phyloP scores from a whole-genome alignment of 2,888 invertebrate species.

The Desoria tigrina region DNA sequence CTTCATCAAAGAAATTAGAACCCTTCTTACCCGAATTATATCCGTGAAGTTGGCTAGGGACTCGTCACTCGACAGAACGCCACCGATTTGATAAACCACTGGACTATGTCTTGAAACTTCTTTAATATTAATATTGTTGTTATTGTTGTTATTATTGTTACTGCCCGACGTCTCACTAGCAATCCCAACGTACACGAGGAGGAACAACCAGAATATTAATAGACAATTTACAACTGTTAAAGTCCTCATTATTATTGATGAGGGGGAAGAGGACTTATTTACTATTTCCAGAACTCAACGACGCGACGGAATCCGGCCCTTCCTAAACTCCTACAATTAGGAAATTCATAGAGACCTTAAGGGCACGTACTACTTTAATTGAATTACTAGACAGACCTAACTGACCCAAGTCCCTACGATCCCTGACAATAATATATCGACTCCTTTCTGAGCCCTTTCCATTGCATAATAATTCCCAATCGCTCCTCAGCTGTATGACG shows the following conservation, averaged over 20 bases:
- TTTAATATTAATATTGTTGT: constrained; percentile 32
- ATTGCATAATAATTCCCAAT: too few relatives aligned
- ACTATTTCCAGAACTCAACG: background rate
- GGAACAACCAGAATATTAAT: constrained; percentile 25
- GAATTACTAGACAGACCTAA: too few relatives aligned
- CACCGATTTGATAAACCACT: constrained; percentile 81
- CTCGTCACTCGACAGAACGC: constrained; percentile 79
- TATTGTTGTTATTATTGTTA: constrained; percentile 9
- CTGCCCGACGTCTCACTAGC: constrained; percentile 27
- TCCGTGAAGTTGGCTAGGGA: constrained; percentile 14
- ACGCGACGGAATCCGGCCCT: too few relatives aligned
- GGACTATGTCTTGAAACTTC: constrained; percentile 60
- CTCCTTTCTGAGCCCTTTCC: too few relatives aligned
- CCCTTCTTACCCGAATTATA: constrained; percentile 10
- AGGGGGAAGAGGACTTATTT: background rate
- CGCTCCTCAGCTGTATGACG: too few relatives aligned
- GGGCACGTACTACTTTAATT: too few relatives aligned
- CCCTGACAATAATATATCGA: too few relatives aligned
- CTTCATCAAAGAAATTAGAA: too few relatives aligned
- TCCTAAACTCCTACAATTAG: background rate
- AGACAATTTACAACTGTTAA: constrained; percentile 13
- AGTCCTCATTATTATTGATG: constrained; percentile 7
- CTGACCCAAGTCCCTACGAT: too few relatives aligned
- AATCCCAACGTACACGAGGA: constrained; percentile 26
- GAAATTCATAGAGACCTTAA: background rate